phyloP scores from a whole-genome alignment of 2,888 invertebrate genomes.

The Lasioglossum morio region DNA sequence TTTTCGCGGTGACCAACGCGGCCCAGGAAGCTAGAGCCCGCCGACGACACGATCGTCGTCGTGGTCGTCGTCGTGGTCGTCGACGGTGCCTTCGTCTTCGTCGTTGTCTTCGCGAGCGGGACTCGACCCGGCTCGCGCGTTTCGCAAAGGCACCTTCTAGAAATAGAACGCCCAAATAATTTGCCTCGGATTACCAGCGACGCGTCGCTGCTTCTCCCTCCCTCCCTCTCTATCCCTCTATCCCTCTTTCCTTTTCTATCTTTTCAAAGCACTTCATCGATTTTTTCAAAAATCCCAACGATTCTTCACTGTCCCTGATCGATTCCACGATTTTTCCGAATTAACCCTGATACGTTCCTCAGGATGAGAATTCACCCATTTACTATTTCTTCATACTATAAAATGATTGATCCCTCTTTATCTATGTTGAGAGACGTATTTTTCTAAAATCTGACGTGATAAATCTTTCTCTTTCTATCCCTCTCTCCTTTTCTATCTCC shows the following conservation, averaged over 20 bases:
- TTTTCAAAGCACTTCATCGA: constrained; percentile 25
- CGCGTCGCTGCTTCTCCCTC: constrained; percentile 71
- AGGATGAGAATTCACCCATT: too few relatives aligned
- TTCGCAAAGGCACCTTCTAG: constrained; percentile 85
- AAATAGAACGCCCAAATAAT: constrained; percentile 85
- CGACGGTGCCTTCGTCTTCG: constrained; percentile 49
- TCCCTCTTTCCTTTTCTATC: constrained; percentile 11
- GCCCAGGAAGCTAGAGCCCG: constrained; percentile 68
- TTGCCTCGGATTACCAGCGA: constrained; percentile 84
- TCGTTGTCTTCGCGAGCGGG: constrained; percentile 69
- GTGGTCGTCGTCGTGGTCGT: constrained; percentile 36
- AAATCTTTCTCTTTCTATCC: too few relatives aligned
- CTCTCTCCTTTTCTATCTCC: too few relatives aligned
- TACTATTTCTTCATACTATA: too few relatives aligned
- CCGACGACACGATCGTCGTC: constrained; percentile 34
- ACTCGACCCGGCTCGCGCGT: constrained; percentile 80
- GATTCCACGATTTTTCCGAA: neutral
- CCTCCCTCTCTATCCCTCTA: constrained; percentile 23
- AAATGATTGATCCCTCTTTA: too few relatives aligned
- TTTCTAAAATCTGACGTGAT: too few relatives aligned
- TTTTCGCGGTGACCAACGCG: constrained; percentile 77
- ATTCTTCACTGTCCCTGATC: neutral
- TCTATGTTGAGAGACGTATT: too few relatives aligned
- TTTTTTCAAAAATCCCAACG: constrained; percentile 24
- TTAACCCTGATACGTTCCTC: too few relatives aligned